phyloP scores from a whole-genome alignment of 2,888 invertebrate species.

The Byasa hedistus region DNA sequence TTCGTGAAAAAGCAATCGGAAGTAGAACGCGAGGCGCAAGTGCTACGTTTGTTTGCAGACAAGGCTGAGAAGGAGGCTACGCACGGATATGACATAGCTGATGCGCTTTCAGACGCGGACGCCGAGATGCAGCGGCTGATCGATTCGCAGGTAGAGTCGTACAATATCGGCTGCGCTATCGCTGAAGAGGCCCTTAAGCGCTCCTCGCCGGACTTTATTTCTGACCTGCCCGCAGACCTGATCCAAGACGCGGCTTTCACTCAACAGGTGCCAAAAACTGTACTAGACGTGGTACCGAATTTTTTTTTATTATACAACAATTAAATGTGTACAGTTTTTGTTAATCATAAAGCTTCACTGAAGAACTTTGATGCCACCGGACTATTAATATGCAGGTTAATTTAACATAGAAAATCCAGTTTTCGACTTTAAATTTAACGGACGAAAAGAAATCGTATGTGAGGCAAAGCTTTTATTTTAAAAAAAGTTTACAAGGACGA shows the following conservation, averaged over 20 bases:
- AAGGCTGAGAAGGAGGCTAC: slow-evolving; percentile 21
- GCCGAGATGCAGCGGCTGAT: slow-evolving; percentile 85
- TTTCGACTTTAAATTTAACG: too few relatives aligned
- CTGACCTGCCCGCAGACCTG: slow-evolving; percentile 51
- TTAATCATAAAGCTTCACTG: too few relatives aligned
- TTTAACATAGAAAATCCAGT: too few relatives aligned
- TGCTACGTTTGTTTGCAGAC: slow-evolving; percentile 28
- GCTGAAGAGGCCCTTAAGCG: slow-evolving; percentile 85
- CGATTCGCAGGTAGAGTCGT: slow-evolving; percentile 88
- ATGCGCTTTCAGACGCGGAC: slow-evolving; percentile 70
- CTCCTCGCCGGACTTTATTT: slow-evolving; percentile 49
- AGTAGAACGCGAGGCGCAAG: slow-evolving; percentile 25
- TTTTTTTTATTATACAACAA: too few relatives aligned
- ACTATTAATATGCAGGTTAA: too few relatives aligned
- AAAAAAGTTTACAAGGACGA: too few relatives aligned
- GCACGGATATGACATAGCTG: slow-evolving; percentile 31
- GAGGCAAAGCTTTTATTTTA: too few relatives aligned
- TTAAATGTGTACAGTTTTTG: too few relatives aligned
- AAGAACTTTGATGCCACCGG: too few relatives aligned
- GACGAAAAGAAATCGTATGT: too few relatives aligned
- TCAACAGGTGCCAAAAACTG: slow-evolving; percentile 48
- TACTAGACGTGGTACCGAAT: too few relatives aligned
- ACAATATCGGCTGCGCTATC: slow-evolving; percentile 91
- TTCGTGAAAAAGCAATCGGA: slow-evolving; percentile 1
- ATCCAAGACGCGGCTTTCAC: slow-evolving; percentile 57